Base-by-base conservation (phyloP, 1,140 invertebrate species). In the Eulimnadia texana region DNA sequence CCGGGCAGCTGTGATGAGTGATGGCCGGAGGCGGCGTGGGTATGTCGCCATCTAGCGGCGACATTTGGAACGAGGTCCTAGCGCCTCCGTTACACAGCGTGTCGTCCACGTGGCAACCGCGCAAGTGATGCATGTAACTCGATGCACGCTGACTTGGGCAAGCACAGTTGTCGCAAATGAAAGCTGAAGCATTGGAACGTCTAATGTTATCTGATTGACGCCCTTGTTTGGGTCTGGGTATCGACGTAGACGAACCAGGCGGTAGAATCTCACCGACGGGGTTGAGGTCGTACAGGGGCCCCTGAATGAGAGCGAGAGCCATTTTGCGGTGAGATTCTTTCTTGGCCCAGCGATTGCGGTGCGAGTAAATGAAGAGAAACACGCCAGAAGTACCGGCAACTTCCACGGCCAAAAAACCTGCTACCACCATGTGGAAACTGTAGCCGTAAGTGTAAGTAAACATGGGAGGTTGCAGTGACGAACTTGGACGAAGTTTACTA, bases 371-470 rank as follows among this genome's bases (percentile, higher is more conserved):
- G 72, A 88, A 92, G 27, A 90, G 81, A 71, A 91, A 91, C 54
- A 93, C 84, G 56, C 88, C 86, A 54, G 85, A 83, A 16, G 87
- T 86, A 16, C 89, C 90, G 16, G 89, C 84, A 51, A 90, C 73
- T 72, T 92, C 88, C 2, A 84, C 86, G 23, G 82, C 79, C 64
- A 93, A 80, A 69, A 93, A 88, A 16, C 88, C 88, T 65, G 84
- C 80, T 28, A 92, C 83, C 68, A 90, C 88, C 11, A 92, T 76
- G 23, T 90, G 78, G 73, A 93, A 93, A 55, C 75, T 76, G 73
- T 86, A 90, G 54, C 90, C 90, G 69, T 92, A 93, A 25, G 79
- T 80, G 72, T 91, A 92, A 29, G 82, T 85, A 75, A 93, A 90
- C 19, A 84, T 74, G 1, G 89, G 84, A 13, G 83, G 82, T 71